Evolutionary conservation across 2,113 vertebrate genomes (phyloP).

Genomic region (Grus americana): DNA sequence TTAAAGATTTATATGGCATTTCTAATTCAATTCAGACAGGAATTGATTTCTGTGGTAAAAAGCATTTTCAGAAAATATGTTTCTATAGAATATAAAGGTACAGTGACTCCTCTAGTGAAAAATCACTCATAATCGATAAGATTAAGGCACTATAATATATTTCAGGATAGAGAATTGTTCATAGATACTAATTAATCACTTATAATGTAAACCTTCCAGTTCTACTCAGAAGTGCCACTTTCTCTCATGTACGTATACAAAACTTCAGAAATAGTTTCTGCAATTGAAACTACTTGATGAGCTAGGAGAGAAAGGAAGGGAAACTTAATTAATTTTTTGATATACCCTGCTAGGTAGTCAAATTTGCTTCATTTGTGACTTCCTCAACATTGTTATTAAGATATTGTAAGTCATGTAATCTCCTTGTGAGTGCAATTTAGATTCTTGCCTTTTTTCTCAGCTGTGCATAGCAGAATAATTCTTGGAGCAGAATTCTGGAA

Average conservation of each 20-base stretch:
- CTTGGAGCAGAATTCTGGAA: not conserved
- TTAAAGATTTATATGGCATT: not conserved
- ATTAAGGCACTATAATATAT: not conserved
- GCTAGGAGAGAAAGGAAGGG: not conserved
- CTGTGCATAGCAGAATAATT: not conserved
- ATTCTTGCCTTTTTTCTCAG: not conserved
- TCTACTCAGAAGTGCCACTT: not conserved
- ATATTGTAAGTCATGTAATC: not conserved
- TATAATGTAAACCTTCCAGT: not conserved
- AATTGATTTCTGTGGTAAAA: not conserved
- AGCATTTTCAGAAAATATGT: not conserved
- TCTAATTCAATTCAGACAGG: not conserved
- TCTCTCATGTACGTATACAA: not conserved
- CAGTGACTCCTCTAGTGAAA: not conserved
- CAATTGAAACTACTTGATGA: not conserved
- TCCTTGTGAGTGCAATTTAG: not conserved
- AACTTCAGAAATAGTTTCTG: not conserved
- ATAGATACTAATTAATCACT: not conserved
- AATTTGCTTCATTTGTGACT: not conserved
- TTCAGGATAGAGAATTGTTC: not conserved
- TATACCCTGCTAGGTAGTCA: not conserved
- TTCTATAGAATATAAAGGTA: not conserved
- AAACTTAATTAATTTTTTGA: not conserved
- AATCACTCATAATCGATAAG: not conserved
- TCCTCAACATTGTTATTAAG: not conserved